A percentile compares a stretch with the other conserved stretches of the same genome.
Evolutionary conservation across 2,888 invertebrate genomes (phyloP).

Genomic region (Tanypteryx hageni): DNA sequence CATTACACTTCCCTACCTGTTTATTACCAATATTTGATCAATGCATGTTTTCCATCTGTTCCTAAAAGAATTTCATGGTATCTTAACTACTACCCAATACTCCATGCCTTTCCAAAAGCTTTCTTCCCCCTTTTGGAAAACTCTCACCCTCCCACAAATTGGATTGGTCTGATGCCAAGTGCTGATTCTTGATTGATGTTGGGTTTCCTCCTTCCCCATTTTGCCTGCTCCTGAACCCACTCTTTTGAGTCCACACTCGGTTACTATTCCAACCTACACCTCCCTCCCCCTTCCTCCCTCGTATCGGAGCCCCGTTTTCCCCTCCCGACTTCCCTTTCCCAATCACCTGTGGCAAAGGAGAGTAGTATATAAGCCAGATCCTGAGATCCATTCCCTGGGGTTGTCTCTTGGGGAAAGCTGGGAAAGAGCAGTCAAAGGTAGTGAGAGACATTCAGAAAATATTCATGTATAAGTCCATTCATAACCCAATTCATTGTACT

Average conservation of each 20-base stretch:
- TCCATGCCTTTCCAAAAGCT: neutral
- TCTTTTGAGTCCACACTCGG: neutral
- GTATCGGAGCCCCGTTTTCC: neutral
- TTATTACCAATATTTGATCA: neutral
- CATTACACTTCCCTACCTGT: no score
- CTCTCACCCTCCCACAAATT: neutral
- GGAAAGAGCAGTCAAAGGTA: conserved; percentile 64
- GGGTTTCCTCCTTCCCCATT: conserved; percentile 55
- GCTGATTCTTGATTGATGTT: conserved; percentile 47
- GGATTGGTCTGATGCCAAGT: conserved; percentile 47
- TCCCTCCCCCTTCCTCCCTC: neutral
- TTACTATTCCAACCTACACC: neutral
- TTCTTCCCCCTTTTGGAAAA: neutral
- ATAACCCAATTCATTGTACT: neutral
- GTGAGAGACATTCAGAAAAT: neutral
- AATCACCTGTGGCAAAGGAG: conserved; percentile 43
- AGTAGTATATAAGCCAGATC: conserved; percentile 37
- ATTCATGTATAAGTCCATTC: neutral
- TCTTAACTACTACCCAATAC: neutral
- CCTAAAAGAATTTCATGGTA: neutral
- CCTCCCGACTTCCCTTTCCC: neutral
- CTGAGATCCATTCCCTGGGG: neutral
- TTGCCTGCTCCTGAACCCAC: neutral
- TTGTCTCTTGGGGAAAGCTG: conserved; percentile 59
- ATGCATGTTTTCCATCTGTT: conserved; percentile 1